Evolutionary conservation across 2,797 vertebrate genomes (phyloP).

Genomic region (Lates japonicus): DNA sequence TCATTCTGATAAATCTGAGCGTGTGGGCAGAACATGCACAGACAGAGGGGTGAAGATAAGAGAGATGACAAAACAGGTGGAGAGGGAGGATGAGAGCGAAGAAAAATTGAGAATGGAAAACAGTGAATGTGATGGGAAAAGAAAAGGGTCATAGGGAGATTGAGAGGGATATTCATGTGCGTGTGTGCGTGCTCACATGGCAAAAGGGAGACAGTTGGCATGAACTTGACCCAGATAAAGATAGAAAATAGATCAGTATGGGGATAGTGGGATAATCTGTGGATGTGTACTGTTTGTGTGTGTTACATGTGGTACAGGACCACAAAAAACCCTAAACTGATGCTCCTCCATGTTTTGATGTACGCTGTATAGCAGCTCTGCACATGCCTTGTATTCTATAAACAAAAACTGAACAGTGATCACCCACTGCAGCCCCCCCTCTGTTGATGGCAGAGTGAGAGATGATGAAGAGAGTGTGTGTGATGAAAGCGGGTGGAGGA

Average conservation of each 20-base stretch:
- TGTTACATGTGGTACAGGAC: neutral
- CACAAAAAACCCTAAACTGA: neutral
- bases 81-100: neutral
- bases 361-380: neutral
- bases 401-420: neutral
- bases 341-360: neutral
- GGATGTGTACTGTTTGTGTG: neutral
- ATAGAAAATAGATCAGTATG: conserved; percentile 57
- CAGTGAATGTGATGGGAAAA: conserved; percentile 21
- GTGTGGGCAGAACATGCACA: neutral
- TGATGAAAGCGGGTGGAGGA: conserved; percentile 41
- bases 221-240: conserved; percentile 81
- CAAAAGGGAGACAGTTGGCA: conserved; percentile 76
- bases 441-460: conserved; percentile 31
- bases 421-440: neutral
- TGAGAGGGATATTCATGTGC: conserved; percentile 69
- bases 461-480: conserved; percentile 37
- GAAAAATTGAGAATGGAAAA: neutral
- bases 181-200: conserved; percentile 45
- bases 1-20: neutral
- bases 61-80: conserved; percentile 7
- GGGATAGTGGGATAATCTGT: conserved; percentile 30
- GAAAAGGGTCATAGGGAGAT: conserved; percentile 74
- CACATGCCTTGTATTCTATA: neutral
- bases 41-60: conserved; percentile 2